A percentile compares a stretch with the other conserved stretches of the same genome.
phyloP scores from a whole-genome alignment of 2,113 vertebrate species.

The Cyanoliseus patagonus region DNA sequence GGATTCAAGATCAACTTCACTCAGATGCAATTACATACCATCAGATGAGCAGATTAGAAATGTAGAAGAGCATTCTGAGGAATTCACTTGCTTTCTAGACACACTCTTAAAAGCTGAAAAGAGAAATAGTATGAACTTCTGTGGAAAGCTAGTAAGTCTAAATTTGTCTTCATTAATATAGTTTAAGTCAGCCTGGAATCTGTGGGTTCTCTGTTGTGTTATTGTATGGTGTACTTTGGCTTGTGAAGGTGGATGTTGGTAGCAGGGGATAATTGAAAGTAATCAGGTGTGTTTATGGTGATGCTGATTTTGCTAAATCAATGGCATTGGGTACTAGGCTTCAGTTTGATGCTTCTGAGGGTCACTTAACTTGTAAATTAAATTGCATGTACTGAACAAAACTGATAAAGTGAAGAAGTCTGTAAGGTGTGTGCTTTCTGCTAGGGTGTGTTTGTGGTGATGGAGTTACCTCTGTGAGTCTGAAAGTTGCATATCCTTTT shows the following conservation, averaged over 20 bases:
- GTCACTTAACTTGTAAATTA: background rate
- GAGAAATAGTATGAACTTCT: background rate
- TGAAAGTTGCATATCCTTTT: background rate
- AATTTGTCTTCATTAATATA: background rate
- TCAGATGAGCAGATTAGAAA: background rate
- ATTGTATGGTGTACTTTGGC: background rate
- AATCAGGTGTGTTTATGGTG: background rate
- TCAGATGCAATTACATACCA: background rate
- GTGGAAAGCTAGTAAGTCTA: background rate
- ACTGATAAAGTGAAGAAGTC: background rate
- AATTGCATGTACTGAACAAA: background rate
- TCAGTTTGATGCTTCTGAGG: background rate
- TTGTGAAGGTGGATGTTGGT: background rate
- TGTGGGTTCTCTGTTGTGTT: background rate
- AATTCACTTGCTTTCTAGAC: background rate
- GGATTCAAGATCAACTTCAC: background rate
- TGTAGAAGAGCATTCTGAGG: background rate
- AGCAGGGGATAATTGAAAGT: background rate
- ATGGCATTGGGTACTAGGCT: background rate
- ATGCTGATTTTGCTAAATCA: background rate
- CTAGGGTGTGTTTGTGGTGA: background rate
- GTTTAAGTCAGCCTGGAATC: background rate
- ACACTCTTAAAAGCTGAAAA: background rate
- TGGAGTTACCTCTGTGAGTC: background rate
- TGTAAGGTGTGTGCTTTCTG: background rate